phyloP scores from a whole-genome alignment of 2,113 vertebrate genomes.

The Platichthys flesus region DNA sequence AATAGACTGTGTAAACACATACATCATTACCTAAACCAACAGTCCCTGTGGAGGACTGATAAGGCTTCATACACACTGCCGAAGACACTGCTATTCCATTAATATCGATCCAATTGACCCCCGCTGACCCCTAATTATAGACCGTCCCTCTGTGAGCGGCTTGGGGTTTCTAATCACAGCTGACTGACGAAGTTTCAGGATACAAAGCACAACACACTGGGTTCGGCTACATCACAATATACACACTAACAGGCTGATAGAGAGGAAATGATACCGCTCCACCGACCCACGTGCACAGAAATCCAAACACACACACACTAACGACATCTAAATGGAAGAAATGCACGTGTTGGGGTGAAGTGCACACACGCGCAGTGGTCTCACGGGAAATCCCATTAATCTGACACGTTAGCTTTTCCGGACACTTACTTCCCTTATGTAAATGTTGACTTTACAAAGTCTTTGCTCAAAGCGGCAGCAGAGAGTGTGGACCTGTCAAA shows the following conservation, averaged over 20 bases:
- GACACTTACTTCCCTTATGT: conserved; percentile 31
- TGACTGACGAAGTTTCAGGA: conserved; percentile 7
- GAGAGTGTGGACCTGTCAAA: conserved; percentile 52
- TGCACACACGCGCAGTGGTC: neutral
- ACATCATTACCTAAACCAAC: conserved; percentile 72
- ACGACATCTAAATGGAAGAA: no score
- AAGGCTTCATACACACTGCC: conserved; percentile 57
- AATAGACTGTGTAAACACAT: conserved; percentile 72
- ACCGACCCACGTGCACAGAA: neutral
- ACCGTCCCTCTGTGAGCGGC: conserved; percentile 29
- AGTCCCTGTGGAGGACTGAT: conserved; percentile 64
- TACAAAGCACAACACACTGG: neutral
- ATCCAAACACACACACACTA: neutral
- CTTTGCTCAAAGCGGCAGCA: conserved; percentile 39
- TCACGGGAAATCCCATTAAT: neutral
- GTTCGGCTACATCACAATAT: conserved; percentile 32
- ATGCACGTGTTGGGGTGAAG: no score
- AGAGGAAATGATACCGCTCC: neutral
- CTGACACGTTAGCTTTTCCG: conserved; percentile 55
- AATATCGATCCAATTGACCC: conserved; percentile 74
- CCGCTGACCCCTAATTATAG: conserved; percentile 71
- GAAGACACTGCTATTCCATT: conserved; percentile 48
- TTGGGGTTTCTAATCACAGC: conserved; percentile 18
- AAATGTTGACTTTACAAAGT: conserved; percentile 66
- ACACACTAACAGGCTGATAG: neutral